phyloP scores from a whole-genome alignment of 2,888 invertebrate species.

The Drosophila infuscata region DNA sequence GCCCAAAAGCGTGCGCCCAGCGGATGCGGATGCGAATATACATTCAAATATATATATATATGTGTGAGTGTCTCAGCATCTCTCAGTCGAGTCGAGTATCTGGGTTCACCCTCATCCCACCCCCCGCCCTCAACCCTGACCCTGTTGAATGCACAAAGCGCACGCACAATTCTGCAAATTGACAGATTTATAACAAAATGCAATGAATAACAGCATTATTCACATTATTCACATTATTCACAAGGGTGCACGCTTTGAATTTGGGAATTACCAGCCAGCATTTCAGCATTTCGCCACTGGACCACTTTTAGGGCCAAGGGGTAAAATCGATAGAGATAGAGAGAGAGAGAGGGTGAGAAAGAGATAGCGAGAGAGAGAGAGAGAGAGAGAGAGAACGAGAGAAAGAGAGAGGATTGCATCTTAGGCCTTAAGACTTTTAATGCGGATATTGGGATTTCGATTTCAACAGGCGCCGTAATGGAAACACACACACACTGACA shows the following conservation, averaged over 20 bases:
- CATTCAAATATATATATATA: slow-evolving; percentile 4
- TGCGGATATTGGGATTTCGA: slow-evolving; percentile 53
- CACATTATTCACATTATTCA: slow-evolving; percentile 59
- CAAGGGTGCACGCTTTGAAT: slow-evolving; percentile 27
- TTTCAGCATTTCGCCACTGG: slow-evolving; percentile 1
- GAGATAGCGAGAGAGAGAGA: not conserved
- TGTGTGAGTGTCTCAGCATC: slow-evolving; percentile 3
- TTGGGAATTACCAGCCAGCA: slow-evolving; percentile 12
- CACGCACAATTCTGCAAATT: slow-evolving; percentile 79
- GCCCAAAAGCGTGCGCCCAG: slow-evolving; percentile 54
- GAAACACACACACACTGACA: slow-evolving; percentile 24
- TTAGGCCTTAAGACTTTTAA: slow-evolving; percentile 53
- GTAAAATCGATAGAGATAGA: slow-evolving; percentile 36
- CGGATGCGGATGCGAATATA: slow-evolving; percentile 34
- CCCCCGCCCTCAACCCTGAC: slow-evolving; percentile 5
- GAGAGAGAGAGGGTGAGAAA: too few relatives aligned
- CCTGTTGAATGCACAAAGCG: slow-evolving; percentile 55
- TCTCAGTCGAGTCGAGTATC: slow-evolving; percentile 13
- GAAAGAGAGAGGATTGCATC: slow-evolving; percentile 37
- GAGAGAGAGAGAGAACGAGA: not conserved
- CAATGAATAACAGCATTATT: slow-evolving; percentile 75
- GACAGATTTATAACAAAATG: slow-evolving; percentile 81
- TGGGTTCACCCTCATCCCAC: slow-evolving; percentile 24
- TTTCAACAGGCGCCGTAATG: slow-evolving; percentile 76
- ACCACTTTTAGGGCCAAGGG: not conserved